phyloP scores from a whole-genome alignment of 2,888 invertebrate genomes.

The Hedya salicella region DNA sequence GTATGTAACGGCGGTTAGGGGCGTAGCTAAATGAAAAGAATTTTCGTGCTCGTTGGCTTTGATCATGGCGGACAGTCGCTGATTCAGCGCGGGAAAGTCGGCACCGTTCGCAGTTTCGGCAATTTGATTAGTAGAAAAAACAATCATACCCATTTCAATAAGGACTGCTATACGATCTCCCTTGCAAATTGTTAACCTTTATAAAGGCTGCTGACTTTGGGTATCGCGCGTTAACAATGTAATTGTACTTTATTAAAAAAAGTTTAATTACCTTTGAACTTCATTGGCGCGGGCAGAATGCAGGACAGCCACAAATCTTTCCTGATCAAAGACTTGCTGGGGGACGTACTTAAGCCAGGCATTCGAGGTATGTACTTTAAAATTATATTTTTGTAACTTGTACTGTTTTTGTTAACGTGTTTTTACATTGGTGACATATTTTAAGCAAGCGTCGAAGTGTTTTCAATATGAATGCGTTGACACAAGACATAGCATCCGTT shows the following conservation, averaged over 20 bases:
- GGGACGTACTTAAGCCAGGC: slow-evolving; percentile 87
- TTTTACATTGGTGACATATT: not conserved
- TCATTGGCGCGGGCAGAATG: slow-evolving; percentile 58
- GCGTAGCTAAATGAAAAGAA: slow-evolving; percentile 81
- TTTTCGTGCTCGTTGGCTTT: slow-evolving; percentile 77
- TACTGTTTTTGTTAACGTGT: not conserved
- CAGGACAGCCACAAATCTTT: slow-evolving; percentile 91
- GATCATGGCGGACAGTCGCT: slow-evolving; percentile 78
- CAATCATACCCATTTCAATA: too few relatives aligned
- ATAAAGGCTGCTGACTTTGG: not conserved
- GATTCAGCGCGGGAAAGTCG: slow-evolving; percentile 75
- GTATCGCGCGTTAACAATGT: slow-evolving; percentile 6
- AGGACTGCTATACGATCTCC: too few relatives aligned
- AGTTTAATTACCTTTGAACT: slow-evolving; percentile 20
- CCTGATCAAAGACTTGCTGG: slow-evolving; percentile 92
- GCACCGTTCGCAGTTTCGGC: slow-evolving; percentile 50
- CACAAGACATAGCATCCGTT: too few relatives aligned
- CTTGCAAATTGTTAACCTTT: not conserved
- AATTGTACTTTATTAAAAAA: slow-evolving; percentile 14
- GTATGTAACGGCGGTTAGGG: slow-evolving; percentile 79
- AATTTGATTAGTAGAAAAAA: too few relatives aligned
- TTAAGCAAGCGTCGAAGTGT: not conserved
- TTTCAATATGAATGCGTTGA: too few relatives aligned
- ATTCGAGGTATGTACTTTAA: slow-evolving; percentile 47
- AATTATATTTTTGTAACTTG: not conserved